A percentile compares a stretch with the other conserved stretches of the same genome.
These are phyloP conservation scores for Alentia gelatinosa DNA, from an alignment of 2,888 invertebrate genomes.

Conservation along the genomic window DNA sequence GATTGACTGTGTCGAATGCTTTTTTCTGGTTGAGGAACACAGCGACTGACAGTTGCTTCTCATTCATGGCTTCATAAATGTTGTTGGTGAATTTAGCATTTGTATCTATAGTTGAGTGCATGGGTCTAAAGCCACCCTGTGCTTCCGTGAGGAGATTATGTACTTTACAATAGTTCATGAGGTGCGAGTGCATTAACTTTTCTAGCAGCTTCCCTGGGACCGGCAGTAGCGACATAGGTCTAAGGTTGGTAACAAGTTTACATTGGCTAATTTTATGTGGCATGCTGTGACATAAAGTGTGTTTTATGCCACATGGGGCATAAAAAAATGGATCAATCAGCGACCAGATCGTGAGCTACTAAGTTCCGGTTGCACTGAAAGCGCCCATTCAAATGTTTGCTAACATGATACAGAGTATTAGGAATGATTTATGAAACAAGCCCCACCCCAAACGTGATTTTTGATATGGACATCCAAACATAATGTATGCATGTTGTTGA, in stretches of 20 bases:
- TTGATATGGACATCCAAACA: no score
- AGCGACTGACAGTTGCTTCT: neutral
- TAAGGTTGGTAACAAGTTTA: neutral
- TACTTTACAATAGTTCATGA: neutral
- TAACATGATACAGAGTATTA: no score
- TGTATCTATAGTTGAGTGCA: neutral
- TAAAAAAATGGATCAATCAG: no score
- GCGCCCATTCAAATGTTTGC: no score
- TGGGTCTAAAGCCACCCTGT: neutral
- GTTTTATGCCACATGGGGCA: no score
- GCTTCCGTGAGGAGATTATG: neutral
- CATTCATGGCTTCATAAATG: neutral
- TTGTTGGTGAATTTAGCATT: neutral
- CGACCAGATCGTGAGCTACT: no score
- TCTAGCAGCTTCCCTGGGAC: neutral
- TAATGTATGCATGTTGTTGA: no score
- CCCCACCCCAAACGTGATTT: no score
- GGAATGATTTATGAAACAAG: no score
- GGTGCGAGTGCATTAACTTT: neutral
- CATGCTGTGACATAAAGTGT: no score
- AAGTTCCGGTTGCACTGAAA: no score
- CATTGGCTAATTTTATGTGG: no score
- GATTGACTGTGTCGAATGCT: neutral
- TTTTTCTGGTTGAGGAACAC: neutral
- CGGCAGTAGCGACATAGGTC: neutral